Conservation (phyloP, 2,113 vertebrate species). For the Myotis davidii region DNA sequence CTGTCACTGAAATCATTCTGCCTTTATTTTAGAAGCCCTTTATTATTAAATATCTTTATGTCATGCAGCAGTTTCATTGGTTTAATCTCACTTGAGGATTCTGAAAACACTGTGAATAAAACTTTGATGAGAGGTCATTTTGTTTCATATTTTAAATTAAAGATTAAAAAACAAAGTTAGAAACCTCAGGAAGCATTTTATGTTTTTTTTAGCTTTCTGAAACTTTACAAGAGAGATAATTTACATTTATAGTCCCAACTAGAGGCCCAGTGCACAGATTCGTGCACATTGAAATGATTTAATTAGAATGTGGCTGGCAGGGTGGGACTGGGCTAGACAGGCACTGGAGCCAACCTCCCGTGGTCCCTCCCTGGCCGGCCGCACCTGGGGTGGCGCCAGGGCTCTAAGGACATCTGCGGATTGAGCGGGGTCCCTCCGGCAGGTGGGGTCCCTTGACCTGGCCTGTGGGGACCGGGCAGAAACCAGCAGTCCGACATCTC, state of each 20-base stretch:
- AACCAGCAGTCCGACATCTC: too few species aligned
- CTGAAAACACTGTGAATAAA: neutral
- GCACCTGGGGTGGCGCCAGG: too few species aligned
- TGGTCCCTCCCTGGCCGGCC: too few species aligned
- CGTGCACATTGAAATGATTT: too few species aligned
- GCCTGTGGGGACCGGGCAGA: too few species aligned
- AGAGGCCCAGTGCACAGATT: too few species aligned
- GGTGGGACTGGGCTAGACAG: too few species aligned
- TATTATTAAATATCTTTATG: constrained; percentile 37
- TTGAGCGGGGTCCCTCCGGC: too few species aligned
- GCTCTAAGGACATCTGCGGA: too few species aligned
- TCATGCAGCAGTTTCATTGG: neutral
- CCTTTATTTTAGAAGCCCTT: neutral
- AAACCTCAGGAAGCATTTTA: constrained; percentile 14
- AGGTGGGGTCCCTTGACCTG: too few species aligned
- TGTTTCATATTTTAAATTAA: constrained; percentile 27
- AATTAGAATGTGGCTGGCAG: too few species aligned
- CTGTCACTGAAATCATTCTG: neutral
- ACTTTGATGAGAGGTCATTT: constrained; percentile 5
- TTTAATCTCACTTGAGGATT: constrained; percentile 10
- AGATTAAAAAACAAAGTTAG: neutral
- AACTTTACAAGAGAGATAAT: constrained; percentile 38
- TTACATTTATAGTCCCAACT: neutral
- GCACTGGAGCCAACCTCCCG: too few species aligned
- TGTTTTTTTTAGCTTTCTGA: constrained; percentile 46